phyloP scores from a whole-genome alignment of 2,888 invertebrate genomes.

The Eulithis testata region DNA sequence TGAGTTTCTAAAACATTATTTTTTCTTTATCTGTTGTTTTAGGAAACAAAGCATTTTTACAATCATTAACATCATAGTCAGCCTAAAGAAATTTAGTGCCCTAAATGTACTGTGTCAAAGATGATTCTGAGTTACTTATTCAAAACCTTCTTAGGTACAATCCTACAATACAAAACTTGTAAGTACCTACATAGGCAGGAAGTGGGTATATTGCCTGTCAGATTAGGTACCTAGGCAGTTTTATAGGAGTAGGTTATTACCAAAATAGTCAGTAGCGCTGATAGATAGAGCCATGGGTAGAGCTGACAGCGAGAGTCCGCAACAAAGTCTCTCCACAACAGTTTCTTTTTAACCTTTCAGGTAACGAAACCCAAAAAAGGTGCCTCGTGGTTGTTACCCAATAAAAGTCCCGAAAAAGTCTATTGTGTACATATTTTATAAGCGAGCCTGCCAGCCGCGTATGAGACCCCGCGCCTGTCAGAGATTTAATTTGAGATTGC shows the following conservation, averaged over 20 bases:
- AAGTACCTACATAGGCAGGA: too few species aligned
- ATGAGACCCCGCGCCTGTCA: constrained; percentile 55
- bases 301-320: neutral
- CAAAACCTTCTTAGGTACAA: too few species aligned
- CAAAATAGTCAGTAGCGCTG: constrained; percentile 1
- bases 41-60: too few species aligned
- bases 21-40: too few species aligned
- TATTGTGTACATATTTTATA: constrained; percentile 64
- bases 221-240: too few species aligned
- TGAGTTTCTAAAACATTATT: too few species aligned
- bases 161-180: too few species aligned
- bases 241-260: neutral
- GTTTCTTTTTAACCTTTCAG: constrained; percentile 31
- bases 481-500: constrained; percentile 82
- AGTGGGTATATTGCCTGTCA: too few species aligned
- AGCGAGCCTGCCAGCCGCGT: constrained; percentile 55
- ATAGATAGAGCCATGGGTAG: neutral
- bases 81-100: too few species aligned
- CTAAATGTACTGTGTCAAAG: too few species aligned
- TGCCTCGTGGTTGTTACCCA: constrained; percentile 53
- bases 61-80: too few species aligned
- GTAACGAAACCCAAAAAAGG: constrained; percentile 39
- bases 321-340: constrained; percentile 9
- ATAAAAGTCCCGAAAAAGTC: constrained; percentile 58
- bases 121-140: too few species aligned